A percentile compares a stretch with the other conserved stretches of the same genome.
Evolutionary conservation across 2,113 vertebrate genomes (phyloP).

Genomic region (Mastomys coucha): DNA sequence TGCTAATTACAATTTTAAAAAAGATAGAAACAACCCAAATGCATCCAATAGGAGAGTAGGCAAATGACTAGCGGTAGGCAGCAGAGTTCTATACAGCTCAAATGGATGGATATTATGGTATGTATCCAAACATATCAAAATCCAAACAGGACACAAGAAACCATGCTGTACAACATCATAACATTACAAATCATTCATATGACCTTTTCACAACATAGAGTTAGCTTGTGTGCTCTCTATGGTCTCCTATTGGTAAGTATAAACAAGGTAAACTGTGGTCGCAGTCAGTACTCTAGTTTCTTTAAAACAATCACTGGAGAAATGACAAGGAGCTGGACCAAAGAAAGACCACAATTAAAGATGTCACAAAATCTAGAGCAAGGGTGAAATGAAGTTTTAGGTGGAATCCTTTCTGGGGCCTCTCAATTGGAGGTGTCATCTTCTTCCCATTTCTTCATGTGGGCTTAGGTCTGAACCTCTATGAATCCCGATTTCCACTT

Average conservation of each 20-base stretch:
- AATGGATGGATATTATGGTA: slow-evolving; percentile 14
- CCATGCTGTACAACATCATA: background rate
- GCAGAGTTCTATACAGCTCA: slow-evolving; percentile 25
- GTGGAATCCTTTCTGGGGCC: background rate
- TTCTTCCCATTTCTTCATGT: background rate
- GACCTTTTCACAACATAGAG: slow-evolving; percentile 8
- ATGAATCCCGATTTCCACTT: background rate
- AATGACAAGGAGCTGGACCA: background rate
- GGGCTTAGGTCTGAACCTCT: background rate
- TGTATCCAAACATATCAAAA: slow-evolving; percentile 31
- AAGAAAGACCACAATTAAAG: background rate
- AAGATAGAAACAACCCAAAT: slow-evolving; percentile 4
- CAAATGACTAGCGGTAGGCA: background rate
- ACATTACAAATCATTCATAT: background rate
- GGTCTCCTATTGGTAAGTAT: background rate
- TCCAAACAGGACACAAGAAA: background rate
- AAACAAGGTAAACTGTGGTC: background rate
- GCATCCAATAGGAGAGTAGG: slow-evolving; percentile 13
- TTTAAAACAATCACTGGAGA: background rate
- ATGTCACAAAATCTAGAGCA: background rate
- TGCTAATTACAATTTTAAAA: background rate
- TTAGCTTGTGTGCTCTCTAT: background rate
- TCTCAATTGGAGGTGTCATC: background rate
- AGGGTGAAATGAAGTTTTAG: background rate
- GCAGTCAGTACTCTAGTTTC: background rate